Conservation (phyloP, 2,113 vertebrate species). For the Laticauda laticaudata region DNA sequence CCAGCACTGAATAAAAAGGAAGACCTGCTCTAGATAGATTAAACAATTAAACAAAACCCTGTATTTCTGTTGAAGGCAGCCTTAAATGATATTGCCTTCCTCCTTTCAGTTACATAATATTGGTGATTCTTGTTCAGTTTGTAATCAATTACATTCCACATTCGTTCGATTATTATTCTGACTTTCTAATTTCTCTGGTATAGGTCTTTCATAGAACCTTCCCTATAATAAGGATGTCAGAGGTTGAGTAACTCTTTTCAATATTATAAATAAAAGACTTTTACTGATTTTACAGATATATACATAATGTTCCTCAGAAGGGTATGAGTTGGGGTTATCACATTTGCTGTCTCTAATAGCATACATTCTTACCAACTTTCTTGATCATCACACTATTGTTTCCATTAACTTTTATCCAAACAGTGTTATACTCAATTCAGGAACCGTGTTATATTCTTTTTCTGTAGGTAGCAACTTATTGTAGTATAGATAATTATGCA, state of each 20-base stretch:
- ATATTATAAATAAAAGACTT: background rate
- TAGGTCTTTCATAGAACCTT: background rate
- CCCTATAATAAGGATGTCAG: background rate
- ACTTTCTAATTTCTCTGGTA: background rate
- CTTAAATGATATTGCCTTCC: background rate
- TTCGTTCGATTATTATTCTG: background rate
- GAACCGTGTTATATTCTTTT: background rate
- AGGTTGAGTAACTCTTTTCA: background rate
- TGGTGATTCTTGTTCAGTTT: background rate
- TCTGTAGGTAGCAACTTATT: background rate
- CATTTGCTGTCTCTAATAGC: background rate
- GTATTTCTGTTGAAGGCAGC: background rate
- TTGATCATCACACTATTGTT: background rate
- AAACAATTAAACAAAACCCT: background rate
- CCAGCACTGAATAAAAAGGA: background rate
- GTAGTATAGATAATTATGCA: background rate
- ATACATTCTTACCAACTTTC: background rate
- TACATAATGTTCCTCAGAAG: background rate
- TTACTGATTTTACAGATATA: background rate
- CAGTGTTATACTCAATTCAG: background rate
- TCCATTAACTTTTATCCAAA: background rate
- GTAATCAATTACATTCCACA: background rate
- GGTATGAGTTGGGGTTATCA: background rate
- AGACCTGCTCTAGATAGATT: background rate
- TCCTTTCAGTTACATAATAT: background rate